A percentile compares a stretch with the other conserved stretches of the same genome.
Evolutionary conservation across 2,888 invertebrate genomes (phyloP).

Genomic region (Synanthedon myopaeformis): DNA sequence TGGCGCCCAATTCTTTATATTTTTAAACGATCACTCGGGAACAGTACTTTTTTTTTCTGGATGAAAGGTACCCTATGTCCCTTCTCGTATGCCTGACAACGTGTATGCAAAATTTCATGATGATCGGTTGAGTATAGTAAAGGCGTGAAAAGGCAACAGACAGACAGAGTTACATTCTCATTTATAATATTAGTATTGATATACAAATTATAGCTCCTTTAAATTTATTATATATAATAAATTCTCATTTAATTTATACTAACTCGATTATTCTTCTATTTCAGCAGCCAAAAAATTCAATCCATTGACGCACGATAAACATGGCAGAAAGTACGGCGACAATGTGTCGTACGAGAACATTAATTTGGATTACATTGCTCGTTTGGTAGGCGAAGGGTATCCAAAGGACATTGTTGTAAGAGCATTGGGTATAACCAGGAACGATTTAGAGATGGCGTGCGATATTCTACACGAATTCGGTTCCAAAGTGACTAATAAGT

Average conservation of each 20-base stretch:
- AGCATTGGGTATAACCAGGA: conserved; percentile 91
- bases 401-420: conserved; percentile 91
- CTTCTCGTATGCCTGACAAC: too few relatives aligned
- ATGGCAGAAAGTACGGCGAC: conserved; percentile 58
- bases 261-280: conserved; percentile 4
- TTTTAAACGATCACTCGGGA: too few relatives aligned
- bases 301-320: conserved; percentile 61
- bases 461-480: conserved; percentile 94
- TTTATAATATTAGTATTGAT: too few relatives aligned
- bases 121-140: too few relatives aligned
- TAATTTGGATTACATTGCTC: conserved; percentile 90
- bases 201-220: too few relatives aligned
- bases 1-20: too few relatives aligned
- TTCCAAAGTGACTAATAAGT: conserved; percentile 49
- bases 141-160: too few relatives aligned
- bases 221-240: too few relatives aligned
- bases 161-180: too few relatives aligned
- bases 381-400: conserved; percentile 90
- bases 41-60: too few relatives aligned
- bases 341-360: conserved; percentile 86
- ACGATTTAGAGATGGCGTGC: conserved; percentile 95
- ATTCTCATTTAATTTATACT: not conserved
- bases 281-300: conserved; percentile 61
- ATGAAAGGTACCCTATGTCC: too few relatives aligned
- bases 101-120: too few relatives aligned